These are phyloP conservation scores for Hetaerina americana DNA, from an alignment of 1,140 invertebrate species.

Conservation along the genomic window DNA sequence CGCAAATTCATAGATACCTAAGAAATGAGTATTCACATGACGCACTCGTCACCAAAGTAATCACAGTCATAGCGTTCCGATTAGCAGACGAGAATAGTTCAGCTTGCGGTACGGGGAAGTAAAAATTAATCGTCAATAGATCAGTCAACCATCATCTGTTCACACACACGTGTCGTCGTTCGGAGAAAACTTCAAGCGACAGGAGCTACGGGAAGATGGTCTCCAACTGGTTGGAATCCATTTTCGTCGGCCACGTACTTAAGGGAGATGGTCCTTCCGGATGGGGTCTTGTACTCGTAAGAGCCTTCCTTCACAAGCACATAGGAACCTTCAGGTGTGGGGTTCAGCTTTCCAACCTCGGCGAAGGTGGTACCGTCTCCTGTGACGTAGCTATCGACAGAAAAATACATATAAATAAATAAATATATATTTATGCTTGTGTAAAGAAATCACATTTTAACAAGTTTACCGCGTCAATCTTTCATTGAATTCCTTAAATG, in stretches of 20 bases:
- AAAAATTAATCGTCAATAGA: too few relatives aligned
- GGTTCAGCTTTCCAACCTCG: not conserved
- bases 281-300: slow-evolving; percentile 10
- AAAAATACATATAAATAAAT: not conserved
- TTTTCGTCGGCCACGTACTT: slow-evolving; percentile 23
- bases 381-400: not conserved
- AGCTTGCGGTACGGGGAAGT: too few relatives aligned
- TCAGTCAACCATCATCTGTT: too few relatives aligned
- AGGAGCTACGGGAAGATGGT: slow-evolving; percentile 18
- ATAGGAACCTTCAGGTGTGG: not conserved
- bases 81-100: too few relatives aligned
- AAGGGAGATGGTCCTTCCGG: slow-evolving; percentile 13
- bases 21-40: too few relatives aligned
- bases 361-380: not conserved
- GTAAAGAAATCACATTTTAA: too few relatives aligned
- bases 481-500: too few relatives aligned
- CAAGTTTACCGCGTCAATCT: too few relatives aligned
- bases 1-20: too few relatives aligned
- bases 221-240: slow-evolving; percentile 19
- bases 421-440: not conserved
- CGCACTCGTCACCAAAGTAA: too few relatives aligned
- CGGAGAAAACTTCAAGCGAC: not conserved
- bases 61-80: too few relatives aligned
- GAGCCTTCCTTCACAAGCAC: slow-evolving; percentile 16
- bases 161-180: too few relatives aligned